Evolutionary conservation across 2,797 vertebrate species (phyloP).

Genomic region (Melanotaenia nigrans): DNA sequence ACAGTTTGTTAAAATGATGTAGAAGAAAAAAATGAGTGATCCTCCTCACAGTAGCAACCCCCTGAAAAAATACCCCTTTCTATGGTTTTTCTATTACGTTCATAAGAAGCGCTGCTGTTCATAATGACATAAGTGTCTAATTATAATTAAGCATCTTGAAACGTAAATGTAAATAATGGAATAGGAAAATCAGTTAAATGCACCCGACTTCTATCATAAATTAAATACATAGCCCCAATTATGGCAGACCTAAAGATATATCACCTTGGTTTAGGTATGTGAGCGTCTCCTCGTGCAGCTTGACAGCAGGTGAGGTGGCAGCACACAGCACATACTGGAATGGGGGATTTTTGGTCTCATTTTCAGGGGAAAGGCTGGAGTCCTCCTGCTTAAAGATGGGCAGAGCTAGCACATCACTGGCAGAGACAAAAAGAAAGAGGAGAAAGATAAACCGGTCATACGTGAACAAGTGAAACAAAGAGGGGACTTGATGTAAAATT

Average conservation of each 20-base stretch:
- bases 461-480: neutral
- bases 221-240: neutral
- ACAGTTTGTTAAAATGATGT: neutral
- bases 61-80: neutral
- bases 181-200: neutral
- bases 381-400: constrained; percentile 99
- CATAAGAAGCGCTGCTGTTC: neutral
- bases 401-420: constrained; percentile 95
- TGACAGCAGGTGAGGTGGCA: constrained; percentile 95
- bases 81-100: neutral
- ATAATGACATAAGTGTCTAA: neutral
- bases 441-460: neutral
- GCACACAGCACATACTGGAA: constrained; percentile 97
- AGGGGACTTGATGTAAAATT: no score
- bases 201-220: neutral
- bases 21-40: neutral
- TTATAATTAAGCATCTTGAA: neutral
- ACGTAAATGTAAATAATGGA: neutral
- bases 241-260: neutral
- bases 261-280: constrained; percentile 98
- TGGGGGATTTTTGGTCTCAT: constrained; percentile 92
- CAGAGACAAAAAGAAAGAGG: constrained; percentile 12
- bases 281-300: constrained; percentile 95
- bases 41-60: no score
- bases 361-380: constrained; percentile 89